Percentiles rank a stretch among this genome's conserved stretches.
Evolutionary conservation across 2,888 invertebrate species (phyloP).

Genomic region (Dynastes maya): DNA sequence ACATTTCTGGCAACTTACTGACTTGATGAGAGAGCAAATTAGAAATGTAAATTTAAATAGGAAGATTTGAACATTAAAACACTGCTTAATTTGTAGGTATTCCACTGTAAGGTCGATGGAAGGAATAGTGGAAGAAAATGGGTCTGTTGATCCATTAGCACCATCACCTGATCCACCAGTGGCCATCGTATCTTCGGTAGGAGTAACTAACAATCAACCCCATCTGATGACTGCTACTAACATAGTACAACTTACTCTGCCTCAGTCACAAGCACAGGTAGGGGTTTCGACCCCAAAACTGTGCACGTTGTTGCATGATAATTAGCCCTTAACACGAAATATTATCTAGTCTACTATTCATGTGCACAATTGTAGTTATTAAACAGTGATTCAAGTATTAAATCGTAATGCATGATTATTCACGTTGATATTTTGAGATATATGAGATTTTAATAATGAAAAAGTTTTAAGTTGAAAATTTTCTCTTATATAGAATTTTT

Average conservation of each 20-base stretch:
- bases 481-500: no score
- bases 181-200: constrained; percentile 75
- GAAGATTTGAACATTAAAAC: background rate
- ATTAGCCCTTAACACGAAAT: background rate
- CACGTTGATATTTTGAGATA: background rate
- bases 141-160: constrained; percentile 77
- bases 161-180: constrained; percentile 73
- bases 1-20: background rate
- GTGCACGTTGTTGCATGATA: constrained; percentile 59
- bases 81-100: constrained; percentile 61
- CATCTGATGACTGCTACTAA: constrained; percentile 78
- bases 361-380: background rate
- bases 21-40: constrained; percentile 23
- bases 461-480: no score
- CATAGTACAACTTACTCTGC: constrained; percentile 90
- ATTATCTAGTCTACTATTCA: background rate
- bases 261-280: constrained; percentile 80
- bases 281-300: constrained; percentile 61
- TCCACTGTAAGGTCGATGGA: constrained; percentile 80
- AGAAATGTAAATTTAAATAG: background rate
- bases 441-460: background rate
- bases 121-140: constrained; percentile 95
- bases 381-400: background rate
- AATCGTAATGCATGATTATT: background rate
- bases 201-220: constrained; percentile 69